These are phyloP conservation scores for Drosophila nannoptera DNA, from an alignment of 1,140 invertebrate species.

Conservation along the genomic window DNA sequence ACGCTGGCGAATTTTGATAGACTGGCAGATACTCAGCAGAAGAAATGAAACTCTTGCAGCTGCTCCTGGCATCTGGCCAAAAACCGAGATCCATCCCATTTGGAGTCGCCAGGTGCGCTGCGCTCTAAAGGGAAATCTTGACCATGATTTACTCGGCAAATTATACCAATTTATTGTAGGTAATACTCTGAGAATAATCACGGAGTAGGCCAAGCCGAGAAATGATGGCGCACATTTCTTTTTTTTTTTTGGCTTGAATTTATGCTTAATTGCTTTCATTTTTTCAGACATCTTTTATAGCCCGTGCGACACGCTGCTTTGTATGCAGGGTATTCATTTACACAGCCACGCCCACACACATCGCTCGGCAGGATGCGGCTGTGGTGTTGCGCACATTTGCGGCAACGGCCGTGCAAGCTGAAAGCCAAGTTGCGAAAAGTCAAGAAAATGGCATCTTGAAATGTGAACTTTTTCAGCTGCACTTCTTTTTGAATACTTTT, in stretches of 20 bases:
- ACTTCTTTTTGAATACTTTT: conserved; percentile 76
- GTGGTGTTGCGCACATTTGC: conserved; percentile 40
- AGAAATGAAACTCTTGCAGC: not conserved
- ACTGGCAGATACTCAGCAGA: conserved; percentile 1
- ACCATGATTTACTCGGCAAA: too few relatives aligned
- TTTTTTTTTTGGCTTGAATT: not conserved
- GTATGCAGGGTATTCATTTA: conserved; percentile 34
- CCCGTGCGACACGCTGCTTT: not conserved
- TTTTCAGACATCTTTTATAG: not conserved
- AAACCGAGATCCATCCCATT: not conserved
- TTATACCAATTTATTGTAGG: too few relatives aligned
- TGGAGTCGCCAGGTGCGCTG: too few relatives aligned
- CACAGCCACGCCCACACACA: conserved; percentile 17
- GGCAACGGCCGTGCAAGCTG: conserved; percentile 37
- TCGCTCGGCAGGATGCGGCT: conserved; percentile 14
- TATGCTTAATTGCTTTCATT: conserved; percentile 3
- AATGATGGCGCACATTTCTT: not conserved
- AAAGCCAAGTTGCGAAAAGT: conserved; percentile 63
- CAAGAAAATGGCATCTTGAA: conserved; percentile 74
- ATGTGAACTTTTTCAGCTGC: conserved; percentile 74
- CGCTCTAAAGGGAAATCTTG: too few relatives aligned
- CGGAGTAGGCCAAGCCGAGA: not conserved
- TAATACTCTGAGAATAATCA: not conserved
- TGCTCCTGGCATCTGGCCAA: not conserved
- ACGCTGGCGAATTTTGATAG: not conserved